Evolutionary conservation across 2,888 invertebrate species (phyloP).

Genomic region (Scaptomyza cyrtandrae): DNA sequence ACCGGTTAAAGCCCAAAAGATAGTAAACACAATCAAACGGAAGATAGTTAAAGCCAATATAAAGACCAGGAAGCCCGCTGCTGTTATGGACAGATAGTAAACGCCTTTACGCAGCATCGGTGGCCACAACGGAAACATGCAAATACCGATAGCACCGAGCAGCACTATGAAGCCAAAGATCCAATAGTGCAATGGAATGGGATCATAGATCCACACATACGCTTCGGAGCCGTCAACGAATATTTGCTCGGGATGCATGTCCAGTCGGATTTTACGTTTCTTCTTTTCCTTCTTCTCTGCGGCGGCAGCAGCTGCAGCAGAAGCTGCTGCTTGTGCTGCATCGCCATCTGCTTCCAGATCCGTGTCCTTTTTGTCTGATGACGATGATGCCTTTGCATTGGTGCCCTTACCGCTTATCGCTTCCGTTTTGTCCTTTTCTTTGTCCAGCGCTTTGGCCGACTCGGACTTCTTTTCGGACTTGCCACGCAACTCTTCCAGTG

Average conservation of each 20-base stretch:
- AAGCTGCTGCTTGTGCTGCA: conserved; percentile 45
- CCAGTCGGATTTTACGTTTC: conserved; percentile 96
- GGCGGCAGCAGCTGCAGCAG: conserved; percentile 37
- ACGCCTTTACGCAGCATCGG: conserved; percentile 96
- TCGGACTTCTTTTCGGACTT: conserved; percentile 62
- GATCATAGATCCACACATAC: conserved; percentile 99
- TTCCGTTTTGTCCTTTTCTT: conserved; percentile 70
- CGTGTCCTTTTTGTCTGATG: conserved; percentile 73
- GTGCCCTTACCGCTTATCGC: conserved; percentile 24
- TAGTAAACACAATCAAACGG: conserved; percentile 95
- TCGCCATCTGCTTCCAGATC: conserved; percentile 70
- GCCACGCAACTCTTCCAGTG: conserved; percentile 79
- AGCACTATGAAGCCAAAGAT: conserved; percentile 95
- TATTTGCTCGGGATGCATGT: conserved; percentile 97
- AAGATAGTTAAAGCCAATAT: conserved; percentile 95
- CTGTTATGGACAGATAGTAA: conserved; percentile 97
- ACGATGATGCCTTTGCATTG: conserved; percentile 31
- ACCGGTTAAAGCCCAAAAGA: conserved; percentile 94
- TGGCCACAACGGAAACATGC: conserved; percentile 99
- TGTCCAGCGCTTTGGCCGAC: conserved; percentile 66
- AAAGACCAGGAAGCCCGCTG: conserved; percentile 96
- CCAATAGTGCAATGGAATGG: conserved; percentile 97
- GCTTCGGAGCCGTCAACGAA: conserved; percentile 98
- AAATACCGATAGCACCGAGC: conserved; percentile 96
- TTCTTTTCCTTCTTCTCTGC: conserved; percentile 86